Conservation (phyloP, 2,113 vertebrate genomes). For the Callocephalon fimbriatum region DNA sequence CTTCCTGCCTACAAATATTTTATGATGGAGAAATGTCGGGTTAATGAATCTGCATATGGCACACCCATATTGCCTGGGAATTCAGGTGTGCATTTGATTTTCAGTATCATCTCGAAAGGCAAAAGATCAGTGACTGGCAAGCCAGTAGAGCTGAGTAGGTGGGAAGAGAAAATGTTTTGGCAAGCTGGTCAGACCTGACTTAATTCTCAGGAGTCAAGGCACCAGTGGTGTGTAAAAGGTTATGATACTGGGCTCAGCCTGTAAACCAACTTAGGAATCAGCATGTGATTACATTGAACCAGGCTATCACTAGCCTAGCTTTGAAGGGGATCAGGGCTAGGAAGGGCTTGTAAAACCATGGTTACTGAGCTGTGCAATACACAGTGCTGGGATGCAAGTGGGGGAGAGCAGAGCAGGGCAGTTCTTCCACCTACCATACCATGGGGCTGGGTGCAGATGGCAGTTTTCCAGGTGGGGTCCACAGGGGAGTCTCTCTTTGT, state of each 20-base stretch:
- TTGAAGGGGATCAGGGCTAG: background rate
- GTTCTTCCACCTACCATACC: background rate
- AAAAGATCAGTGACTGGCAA: background rate
- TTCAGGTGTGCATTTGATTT: background rate
- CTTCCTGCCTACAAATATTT: background rate
- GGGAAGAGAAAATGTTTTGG: background rate
- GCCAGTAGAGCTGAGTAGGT: background rate
- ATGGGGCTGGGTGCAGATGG: background rate
- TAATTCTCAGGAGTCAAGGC: background rate
- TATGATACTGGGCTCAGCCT: background rate
- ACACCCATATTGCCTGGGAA: background rate
- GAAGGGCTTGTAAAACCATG: accelerated
- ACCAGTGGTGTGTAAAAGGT: background rate
- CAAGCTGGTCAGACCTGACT: background rate
- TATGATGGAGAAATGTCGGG: background rate
- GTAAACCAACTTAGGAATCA: background rate
- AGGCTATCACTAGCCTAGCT: background rate
- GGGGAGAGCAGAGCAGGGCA: accelerated
- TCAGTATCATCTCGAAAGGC: background rate
- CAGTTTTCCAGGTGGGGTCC: background rate
- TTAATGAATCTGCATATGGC: background rate
- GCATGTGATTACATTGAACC: accelerated
- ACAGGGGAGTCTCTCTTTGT: background rate
- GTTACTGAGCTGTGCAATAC: background rate
- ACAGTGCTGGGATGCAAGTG: background rate